Conservation (phyloP, 2,797 vertebrate species). For the Anniella stebbinsi region DNA sequence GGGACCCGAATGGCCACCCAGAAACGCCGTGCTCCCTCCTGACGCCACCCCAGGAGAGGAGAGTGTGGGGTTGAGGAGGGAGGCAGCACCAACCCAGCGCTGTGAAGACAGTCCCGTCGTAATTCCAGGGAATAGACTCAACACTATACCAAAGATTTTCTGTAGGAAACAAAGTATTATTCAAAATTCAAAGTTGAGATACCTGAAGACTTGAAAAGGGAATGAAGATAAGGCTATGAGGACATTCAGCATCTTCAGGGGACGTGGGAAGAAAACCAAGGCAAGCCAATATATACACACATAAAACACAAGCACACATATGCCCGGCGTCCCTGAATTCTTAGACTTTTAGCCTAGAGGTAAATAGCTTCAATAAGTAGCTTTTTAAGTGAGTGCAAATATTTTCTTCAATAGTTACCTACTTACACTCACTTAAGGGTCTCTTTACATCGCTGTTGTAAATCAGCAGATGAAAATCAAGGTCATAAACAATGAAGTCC, state of each 20-base stretch:
- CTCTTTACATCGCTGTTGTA: constrained; percentile 41
- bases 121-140: neutral
- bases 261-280: neutral
- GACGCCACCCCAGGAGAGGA: no score
- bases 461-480: constrained; percentile 38
- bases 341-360: constrained; percentile 22
- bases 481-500: constrained; percentile 36
- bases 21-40: no score
- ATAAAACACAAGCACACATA: neutral
- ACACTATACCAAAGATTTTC: no score
- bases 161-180: neutral
- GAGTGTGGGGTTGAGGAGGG: no score
- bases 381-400: constrained; percentile 35
- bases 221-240: neutral
- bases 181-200: neutral
- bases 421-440: constrained; percentile 36
- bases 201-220: neutral
- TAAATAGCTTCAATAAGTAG: constrained; percentile 17
- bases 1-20: no score
- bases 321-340: neutral
- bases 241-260: neutral
- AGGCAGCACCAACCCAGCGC: no score
- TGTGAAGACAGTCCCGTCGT: no score
- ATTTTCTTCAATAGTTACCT: constrained; percentile 40
- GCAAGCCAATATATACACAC: neutral